Percentiles rank a stretch among this genome's conserved stretches.
Conservation (phyloP, 37 sponge, comb jelly and placozoan genomes). For the Petrosia ficiformis region DNA sequence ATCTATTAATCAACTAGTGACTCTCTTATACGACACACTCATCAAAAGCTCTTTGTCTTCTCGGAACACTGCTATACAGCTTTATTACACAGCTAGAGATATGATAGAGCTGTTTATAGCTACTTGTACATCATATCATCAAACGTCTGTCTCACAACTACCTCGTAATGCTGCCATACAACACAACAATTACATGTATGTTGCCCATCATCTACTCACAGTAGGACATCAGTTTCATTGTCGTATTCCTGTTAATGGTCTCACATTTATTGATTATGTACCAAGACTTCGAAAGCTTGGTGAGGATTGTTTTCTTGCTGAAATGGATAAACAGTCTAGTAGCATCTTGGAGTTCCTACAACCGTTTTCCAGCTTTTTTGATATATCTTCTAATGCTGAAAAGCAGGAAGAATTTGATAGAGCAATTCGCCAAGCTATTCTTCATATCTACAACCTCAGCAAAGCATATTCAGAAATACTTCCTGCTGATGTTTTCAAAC, state of each 20-base stretch:
- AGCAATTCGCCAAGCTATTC: constrained; percentile 24
- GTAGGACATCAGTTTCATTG: constrained; percentile 64
- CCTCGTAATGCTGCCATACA: constrained; percentile 63
- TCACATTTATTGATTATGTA: constrained; percentile 80
- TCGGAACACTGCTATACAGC: constrained; percentile 30
- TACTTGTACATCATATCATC: constrained; percentile 47
- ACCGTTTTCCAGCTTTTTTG: constrained; percentile 20
- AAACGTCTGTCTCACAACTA: constrained; percentile 29
- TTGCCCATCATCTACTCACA: constrained; percentile 81
- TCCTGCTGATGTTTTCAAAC: constrained; percentile 39
- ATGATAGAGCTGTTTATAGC: constrained; percentile 72
- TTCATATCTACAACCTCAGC: constrained; percentile 50
- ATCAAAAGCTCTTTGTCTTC: constrained; percentile 18
- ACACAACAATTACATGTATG: constrained; percentile 89
- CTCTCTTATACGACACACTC: constrained; percentile 36
- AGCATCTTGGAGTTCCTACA: constrained; percentile 35
- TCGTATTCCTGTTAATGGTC: constrained; percentile 35
- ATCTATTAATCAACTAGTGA: constrained; percentile 38
- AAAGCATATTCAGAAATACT: constrained; percentile 52
- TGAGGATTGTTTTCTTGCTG: constrained; percentile 63
- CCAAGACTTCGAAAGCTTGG: constrained; percentile 66
- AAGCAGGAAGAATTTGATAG: constrained; percentile 30
- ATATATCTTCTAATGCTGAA: constrained; percentile 16
- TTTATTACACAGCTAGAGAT: constrained; percentile 42
- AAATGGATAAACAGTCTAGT: constrained; percentile 59